Conservation (phyloP, 1,140 invertebrate species). For the Papilio xuthus region DNA sequence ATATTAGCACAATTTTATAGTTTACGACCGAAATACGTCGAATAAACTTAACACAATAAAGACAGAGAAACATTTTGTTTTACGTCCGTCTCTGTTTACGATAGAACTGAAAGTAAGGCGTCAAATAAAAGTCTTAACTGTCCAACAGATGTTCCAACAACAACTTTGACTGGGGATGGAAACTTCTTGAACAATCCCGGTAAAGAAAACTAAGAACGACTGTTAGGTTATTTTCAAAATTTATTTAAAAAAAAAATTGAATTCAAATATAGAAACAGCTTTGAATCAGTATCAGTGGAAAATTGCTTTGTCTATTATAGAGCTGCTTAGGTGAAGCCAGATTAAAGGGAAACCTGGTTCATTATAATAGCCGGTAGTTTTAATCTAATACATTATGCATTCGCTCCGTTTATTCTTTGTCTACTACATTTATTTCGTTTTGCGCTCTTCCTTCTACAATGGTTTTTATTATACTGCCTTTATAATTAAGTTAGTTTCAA, state of each 20-base stretch:
- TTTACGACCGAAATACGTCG: constrained; percentile 19
- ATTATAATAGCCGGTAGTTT: constrained; percentile 35
- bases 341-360: constrained; percentile 31
- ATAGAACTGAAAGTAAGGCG: constrained; percentile 42
- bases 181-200: constrained; percentile 25
- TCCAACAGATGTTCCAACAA: constrained; percentile 31
- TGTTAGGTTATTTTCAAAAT: constrained; percentile 23
- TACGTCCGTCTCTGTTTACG: constrained; percentile 43
- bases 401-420: constrained; percentile 36
- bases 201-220: constrained; percentile 29
- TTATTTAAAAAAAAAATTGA: constrained; percentile 11
- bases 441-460: constrained; percentile 1
- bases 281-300: constrained; percentile 34
- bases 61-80: constrained; percentile 41
- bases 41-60: constrained; percentile 32
- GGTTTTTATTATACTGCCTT: constrained; percentile 29
- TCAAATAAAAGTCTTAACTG: constrained; percentile 42
- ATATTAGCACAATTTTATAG: constrained; percentile 6
- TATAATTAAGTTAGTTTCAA: constrained; percentile 31
- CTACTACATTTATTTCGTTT: constrained; percentile 35
- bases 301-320: constrained; percentile 34
- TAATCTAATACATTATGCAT: constrained; percentile 36
- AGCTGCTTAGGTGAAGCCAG: constrained; percentile 25
- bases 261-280: constrained; percentile 28
- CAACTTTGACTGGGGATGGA: constrained; percentile 33